These are phyloP conservation scores for Poecilia velifera DNA, from an alignment of 2,797 vertebrate species.

Conservation along the genomic window DNA sequence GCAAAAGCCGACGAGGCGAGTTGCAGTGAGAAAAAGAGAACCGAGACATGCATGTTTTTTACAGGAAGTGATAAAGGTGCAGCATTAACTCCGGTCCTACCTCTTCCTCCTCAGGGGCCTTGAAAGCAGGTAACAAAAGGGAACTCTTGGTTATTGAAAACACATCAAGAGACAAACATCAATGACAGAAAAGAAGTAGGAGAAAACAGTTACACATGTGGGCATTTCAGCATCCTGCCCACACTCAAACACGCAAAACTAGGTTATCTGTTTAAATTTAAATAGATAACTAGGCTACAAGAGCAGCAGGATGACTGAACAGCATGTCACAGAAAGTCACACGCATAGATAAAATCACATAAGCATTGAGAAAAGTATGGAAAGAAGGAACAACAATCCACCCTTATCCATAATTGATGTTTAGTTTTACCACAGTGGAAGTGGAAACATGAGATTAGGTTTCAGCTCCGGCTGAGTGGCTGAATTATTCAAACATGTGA, in stretches of 20 bases:
- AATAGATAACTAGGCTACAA: not conserved
- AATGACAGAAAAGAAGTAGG: slow-evolving; percentile 35
- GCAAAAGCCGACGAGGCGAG: slow-evolving; percentile 26
- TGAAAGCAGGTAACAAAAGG: slow-evolving; percentile 89
- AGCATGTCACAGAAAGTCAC: not conserved
- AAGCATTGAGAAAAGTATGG: not conserved
- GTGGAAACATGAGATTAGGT: slow-evolving; percentile 52
- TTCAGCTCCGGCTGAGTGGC: slow-evolving; percentile 53
- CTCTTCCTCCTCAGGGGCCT: slow-evolving; percentile 95
- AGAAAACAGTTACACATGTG: slow-evolving; percentile 46
- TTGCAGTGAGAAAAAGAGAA: slow-evolving; percentile 23
- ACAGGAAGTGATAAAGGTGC: slow-evolving; percentile 32
- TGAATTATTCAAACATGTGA: slow-evolving; percentile 71
- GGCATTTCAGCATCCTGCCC: slow-evolving; percentile 13
- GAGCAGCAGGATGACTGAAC: not conserved
- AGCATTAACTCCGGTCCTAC: slow-evolving; percentile 85
- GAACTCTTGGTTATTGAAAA: slow-evolving; percentile 86
- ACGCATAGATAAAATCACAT: not conserved
- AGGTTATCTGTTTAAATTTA: not conserved
- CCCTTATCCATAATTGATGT: slow-evolving; percentile 48
- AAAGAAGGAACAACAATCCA: slow-evolving; percentile 7
- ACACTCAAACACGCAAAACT: not conserved
- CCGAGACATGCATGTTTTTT: slow-evolving; percentile 57
- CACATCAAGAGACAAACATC: slow-evolving; percentile 43
- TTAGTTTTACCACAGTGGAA: slow-evolving; percentile 16